phyloP scores from a whole-genome alignment of 2,113 vertebrate genomes.

The Engraulis encrasicolus region DNA sequence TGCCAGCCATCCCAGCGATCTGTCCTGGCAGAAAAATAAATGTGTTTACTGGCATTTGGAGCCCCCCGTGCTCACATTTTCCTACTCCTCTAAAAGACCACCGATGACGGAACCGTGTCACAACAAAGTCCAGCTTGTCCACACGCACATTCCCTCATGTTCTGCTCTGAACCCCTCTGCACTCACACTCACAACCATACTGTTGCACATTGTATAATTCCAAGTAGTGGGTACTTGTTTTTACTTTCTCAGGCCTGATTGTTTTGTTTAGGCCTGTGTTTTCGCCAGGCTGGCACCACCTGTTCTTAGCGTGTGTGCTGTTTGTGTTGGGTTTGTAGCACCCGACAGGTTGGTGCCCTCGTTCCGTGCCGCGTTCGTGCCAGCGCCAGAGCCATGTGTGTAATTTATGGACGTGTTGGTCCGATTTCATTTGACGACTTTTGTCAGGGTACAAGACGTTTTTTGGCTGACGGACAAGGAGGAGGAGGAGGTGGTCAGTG shows the following conservation, averaged over 20 bases:
- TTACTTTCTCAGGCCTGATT: background rate
- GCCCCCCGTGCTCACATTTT: background rate
- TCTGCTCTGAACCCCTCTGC: no score
- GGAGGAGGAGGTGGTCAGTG: background rate
- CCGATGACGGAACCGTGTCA: background rate
- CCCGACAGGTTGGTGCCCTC: background rate
- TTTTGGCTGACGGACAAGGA: background rate
- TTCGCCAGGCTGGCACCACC: background rate
- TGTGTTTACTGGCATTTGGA: background rate
- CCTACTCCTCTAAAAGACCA: background rate
- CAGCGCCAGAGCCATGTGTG: background rate
- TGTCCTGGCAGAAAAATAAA: conserved; percentile 44
- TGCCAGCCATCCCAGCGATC: conserved; percentile 33
- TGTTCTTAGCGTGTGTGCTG: background rate
- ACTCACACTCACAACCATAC: background rate
- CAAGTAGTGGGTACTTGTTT: background rate
- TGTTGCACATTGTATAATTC: background rate
- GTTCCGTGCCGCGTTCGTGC: no score
- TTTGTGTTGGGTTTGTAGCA: background rate
- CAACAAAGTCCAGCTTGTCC: background rate
- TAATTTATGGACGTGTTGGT: conserved; percentile 1
- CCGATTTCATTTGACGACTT: conserved; percentile 14
- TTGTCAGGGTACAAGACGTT: conserved; percentile 17
- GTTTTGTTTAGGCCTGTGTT: background rate
- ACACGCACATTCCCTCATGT: background rate